These are phyloP conservation scores for Cryptoprocta ferox DNA, from an alignment of 2,797 vertebrate genomes.

Conservation along the genomic window DNA sequence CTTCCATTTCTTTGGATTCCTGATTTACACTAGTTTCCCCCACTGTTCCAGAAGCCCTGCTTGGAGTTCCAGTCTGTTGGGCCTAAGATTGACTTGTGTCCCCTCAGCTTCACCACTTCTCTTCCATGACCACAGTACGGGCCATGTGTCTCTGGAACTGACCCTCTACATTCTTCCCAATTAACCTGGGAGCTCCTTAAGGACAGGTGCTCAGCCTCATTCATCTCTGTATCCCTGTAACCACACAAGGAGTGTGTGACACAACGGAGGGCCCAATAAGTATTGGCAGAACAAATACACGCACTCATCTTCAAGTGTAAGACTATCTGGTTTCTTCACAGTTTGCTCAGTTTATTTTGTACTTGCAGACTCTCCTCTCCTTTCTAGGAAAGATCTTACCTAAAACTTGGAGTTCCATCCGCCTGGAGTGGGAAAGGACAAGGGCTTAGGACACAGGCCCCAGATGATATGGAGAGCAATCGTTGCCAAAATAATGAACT, in stretches of 20 bases:
- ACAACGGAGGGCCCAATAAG: not conserved
- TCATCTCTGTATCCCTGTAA: not conserved
- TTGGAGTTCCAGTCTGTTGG: not conserved
- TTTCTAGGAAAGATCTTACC: slow-evolving; percentile 29
- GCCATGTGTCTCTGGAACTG: not conserved
- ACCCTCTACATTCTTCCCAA: not conserved
- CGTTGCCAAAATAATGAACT: slow-evolving; percentile 51
- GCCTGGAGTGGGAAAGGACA: not conserved
- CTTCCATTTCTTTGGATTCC: not conserved
- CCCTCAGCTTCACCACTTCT: not conserved
- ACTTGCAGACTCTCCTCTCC: not conserved
- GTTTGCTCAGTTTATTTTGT: not conserved
- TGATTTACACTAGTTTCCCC: not conserved
- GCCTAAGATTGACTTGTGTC: not conserved
- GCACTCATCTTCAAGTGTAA: not conserved
- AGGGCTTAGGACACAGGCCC: not conserved
- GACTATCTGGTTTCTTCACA: not conserved
- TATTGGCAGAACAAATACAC: not conserved
- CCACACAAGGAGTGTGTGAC: not conserved
- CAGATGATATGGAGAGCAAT: not conserved
- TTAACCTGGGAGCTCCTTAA: not conserved
- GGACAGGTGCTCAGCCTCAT: not conserved
- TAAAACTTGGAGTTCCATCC: slow-evolving; percentile 20
- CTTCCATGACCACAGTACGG: not conserved
- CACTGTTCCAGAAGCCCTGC: not conserved